Conservation (phyloP, 2,113 vertebrate genomes). For the Setophaga petechia region DNA sequence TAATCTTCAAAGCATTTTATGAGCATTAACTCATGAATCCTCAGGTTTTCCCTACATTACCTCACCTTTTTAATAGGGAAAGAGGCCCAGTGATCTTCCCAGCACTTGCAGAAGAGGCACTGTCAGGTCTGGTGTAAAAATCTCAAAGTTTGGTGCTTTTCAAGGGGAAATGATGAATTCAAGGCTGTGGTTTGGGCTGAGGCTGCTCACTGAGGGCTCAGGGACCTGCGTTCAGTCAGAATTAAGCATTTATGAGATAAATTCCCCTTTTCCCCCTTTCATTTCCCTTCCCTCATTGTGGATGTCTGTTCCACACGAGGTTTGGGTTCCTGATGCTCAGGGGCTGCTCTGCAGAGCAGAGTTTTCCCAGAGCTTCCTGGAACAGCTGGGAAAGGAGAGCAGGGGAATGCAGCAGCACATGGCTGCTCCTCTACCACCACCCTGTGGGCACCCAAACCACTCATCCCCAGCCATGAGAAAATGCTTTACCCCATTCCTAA, state of each 20-base stretch:
- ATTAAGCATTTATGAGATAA: background rate
- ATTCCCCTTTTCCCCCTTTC: background rate
- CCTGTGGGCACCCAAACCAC: background rate
- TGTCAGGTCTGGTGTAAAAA: background rate
- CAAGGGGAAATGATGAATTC: background rate
- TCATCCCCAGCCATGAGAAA: fast-evolving
- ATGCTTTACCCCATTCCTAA: background rate
- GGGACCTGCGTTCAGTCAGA: background rate
- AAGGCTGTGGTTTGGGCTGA: background rate
- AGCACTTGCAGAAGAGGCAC: background rate
- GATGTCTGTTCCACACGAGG: background rate
- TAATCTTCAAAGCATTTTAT: conserved; percentile 4
- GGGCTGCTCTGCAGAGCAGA: background rate
- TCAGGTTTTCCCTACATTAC: background rate
- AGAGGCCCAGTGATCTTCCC: background rate
- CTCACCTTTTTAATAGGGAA: background rate
- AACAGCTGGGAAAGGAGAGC: background rate
- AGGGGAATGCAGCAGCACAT: background rate
- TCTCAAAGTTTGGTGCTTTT: background rate
- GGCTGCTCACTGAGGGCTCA: background rate
- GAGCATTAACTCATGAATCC: conserved; percentile 25
- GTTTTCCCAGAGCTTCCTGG: background rate
- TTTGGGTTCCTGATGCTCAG: background rate
- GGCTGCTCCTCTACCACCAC: conserved; percentile 37
- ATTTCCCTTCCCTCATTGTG: background rate